Conservation (phyloP, 1,140 invertebrate species). For the Gryon sp. region DNA sequence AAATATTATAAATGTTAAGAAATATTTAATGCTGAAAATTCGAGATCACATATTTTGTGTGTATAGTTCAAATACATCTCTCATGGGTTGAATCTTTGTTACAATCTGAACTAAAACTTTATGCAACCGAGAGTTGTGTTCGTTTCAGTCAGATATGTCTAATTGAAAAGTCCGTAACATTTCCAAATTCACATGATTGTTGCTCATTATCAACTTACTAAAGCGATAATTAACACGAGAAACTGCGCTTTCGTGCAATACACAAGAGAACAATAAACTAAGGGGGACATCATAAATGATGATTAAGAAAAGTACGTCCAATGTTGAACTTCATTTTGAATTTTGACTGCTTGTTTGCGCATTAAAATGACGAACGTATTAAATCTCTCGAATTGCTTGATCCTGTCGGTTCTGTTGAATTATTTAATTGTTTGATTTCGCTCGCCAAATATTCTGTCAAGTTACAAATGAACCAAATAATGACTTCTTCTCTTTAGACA, state of each 20-base stretch:
- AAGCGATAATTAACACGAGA: constrained; percentile 28
- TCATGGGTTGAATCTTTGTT: too few species aligned
- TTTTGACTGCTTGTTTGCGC: constrained; percentile 3
- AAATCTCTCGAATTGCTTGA: neutral
- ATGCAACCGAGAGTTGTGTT: neutral
- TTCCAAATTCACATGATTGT: constrained; percentile 13
- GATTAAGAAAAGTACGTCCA: constrained; percentile 25
- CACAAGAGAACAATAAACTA: neutral
- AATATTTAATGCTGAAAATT: too few species aligned
- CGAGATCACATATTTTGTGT: too few species aligned
- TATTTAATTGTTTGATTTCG: constrained; percentile 10
- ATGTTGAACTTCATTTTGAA: neutral
- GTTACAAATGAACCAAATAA: too few species aligned
- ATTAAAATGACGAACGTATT: constrained; percentile 13
- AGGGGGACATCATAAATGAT: constrained; percentile 23
- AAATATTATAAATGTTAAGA: too few species aligned
- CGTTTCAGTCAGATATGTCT: neutral
- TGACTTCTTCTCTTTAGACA: too few species aligned
- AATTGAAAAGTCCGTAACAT: constrained; percentile 21
- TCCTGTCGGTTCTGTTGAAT: constrained; percentile 4
- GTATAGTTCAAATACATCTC: too few species aligned
- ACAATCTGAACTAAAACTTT: too few species aligned
- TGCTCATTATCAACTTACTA: constrained; percentile 34
- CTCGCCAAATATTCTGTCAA: neutral
- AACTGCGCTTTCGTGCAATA: neutral